phyloP scores from a whole-genome alignment of 2,888 invertebrate species.

The Coelinius sp. region DNA sequence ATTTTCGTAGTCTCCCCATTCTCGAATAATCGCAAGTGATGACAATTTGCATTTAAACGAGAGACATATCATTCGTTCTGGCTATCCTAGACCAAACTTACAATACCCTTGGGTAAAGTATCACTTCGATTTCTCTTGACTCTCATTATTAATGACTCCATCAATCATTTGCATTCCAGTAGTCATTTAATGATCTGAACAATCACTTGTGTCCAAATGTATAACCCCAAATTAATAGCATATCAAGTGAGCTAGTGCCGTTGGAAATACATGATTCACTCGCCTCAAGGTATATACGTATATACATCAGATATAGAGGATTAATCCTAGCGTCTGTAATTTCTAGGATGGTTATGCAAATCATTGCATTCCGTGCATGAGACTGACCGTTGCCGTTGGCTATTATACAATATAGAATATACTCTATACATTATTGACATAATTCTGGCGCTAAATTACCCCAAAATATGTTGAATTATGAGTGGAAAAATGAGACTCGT shows the following conservation, averaged over 20 bases:
- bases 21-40: constrained; percentile 56
- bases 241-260: constrained; percentile 45
- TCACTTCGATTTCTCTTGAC: not conserved
- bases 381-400: constrained; percentile 30
- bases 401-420: not conserved
- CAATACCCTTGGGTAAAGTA: constrained; percentile 7
- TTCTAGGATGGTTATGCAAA: constrained; percentile 63
- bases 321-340: constrained; percentile 55
- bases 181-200: constrained; percentile 5
- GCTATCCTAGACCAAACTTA: constrained; percentile 10
- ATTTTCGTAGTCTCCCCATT: constrained; percentile 34
- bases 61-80: constrained; percentile 46
- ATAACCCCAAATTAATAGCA: constrained; percentile 44
- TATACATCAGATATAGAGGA: constrained; percentile 37
- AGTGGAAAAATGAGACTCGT: not conserved
- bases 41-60: constrained; percentile 64
- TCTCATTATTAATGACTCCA: not conserved
- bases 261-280: not conserved
- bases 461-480: not conserved
- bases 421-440: constrained; percentile 10
- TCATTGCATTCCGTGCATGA: constrained; percentile 53
- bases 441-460: not conserved
- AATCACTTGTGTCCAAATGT: constrained; percentile 18
- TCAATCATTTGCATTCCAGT: not conserved
- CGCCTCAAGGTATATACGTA: constrained; percentile 24